Evolutionary conservation across 2,888 invertebrate genomes (phyloP), one percentile per base, ranked within the genome.

Genomic region (Agrotis ipsilon): DNA sequence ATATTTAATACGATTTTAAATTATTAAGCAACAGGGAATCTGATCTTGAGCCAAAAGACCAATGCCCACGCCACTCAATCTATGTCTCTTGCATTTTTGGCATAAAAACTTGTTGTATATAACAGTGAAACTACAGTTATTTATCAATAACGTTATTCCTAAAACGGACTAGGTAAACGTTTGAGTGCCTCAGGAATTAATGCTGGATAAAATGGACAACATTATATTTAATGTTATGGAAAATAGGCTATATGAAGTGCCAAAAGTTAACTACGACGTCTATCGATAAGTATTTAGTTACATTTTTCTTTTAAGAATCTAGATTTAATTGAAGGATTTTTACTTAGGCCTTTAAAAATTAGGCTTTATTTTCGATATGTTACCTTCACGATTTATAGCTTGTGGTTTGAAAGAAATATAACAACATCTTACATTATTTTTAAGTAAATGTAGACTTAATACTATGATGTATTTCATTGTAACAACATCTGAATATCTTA

Each of bases 111-210:
- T 70, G 85, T 85, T 73, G 83, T 85, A 87, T 62, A 76, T 85
- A 88, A 84, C 82, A 85, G 85, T 84, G 82, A 84, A 82, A 87
- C 82, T 87, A 89, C 84, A 78, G 80, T 72, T 85, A 86, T 80
- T 73, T 80, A 80, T 81, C 21, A 68, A 76, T 82, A 87, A 87
- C 82, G 86, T 88, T 87, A 89, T 80, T 84, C 85, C 86, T 89
- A 86, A 82, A 82, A 72, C 75, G 85, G 89, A 89, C 87, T 88
- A 88, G 88, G 88, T 85, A 82, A 88, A 88, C 86, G 83, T 84
- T 83, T 1, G 21, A 61, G 57, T 55, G 72, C 64, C 66, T 46
- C 82, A 86, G 82, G 72, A 86, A 84, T 80, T 71, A 81, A 80
- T 83, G 72, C 70, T 68, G 57, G 51, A 79, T 39, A 52, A 63